Evolutionary conservation across 2,113 vertebrate genomes (phyloP).

Genomic region (Dromaius novaehollandiae): DNA sequence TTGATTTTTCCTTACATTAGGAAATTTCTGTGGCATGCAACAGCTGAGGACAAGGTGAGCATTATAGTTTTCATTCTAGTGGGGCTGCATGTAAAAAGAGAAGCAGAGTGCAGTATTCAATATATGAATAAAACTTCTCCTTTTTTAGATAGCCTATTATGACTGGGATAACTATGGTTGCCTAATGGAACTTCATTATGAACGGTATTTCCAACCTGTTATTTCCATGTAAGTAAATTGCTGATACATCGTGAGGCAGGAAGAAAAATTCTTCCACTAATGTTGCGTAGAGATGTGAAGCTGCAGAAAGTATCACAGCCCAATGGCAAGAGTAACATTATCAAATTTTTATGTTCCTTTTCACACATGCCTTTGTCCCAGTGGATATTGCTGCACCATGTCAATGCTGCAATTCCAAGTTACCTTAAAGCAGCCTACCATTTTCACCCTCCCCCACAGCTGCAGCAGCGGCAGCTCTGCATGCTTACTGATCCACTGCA

Average conservation of each 20-base stretch:
- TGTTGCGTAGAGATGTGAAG: not conserved
- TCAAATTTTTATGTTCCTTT: not conserved
- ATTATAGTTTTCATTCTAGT: not conserved
- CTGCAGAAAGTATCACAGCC: not conserved
- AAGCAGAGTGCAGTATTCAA: not conserved
- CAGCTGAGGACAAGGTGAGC: slow-evolving; percentile 40
- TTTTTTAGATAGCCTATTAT: slow-evolving; percentile 49
- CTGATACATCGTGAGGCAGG: not conserved
- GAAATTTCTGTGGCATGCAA: not conserved
- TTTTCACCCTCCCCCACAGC: not conserved
- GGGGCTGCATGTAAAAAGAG: not conserved
- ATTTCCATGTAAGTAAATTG: slow-evolving; percentile 49
- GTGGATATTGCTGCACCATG: not conserved
- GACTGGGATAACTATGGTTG: slow-evolving; percentile 44
- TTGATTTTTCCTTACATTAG: slow-evolving; percentile 8
- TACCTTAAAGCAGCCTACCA: not conserved
- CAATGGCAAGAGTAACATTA: not conserved
- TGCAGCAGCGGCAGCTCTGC: not conserved
- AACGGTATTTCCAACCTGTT: slow-evolving; percentile 23
- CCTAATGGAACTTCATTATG: slow-evolving; percentile 11
- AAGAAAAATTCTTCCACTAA: not conserved
- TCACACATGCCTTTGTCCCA: not conserved
- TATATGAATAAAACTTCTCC: not conserved
- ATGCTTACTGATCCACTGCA: not conserved
- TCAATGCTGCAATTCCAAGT: not conserved